Evolutionary conservation across 2,797 vertebrate species (phyloP).

Genomic region (Tinamus major): DNA sequence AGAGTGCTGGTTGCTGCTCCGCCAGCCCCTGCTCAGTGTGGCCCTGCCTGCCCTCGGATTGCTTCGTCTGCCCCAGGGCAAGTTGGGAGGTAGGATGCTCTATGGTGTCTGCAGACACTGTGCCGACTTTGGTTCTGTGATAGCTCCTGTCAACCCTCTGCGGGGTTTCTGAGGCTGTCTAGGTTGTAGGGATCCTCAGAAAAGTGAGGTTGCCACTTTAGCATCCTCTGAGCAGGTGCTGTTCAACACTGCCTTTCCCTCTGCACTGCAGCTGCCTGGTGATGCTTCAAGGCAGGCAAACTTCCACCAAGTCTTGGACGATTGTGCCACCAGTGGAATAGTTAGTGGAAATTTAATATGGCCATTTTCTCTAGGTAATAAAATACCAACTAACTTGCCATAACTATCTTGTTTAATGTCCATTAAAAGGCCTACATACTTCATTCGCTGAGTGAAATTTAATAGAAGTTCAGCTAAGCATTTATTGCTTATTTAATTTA

Average conservation of each 20-base stretch:
- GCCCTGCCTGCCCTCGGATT: background rate
- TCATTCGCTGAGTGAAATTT: conserved; percentile 78
- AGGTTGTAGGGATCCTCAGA: background rate
- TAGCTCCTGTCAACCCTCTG: background rate
- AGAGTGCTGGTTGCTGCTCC: too few species aligned
- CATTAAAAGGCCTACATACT: conserved; percentile 76
- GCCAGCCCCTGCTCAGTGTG: too few species aligned
- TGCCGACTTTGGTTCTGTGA: background rate
- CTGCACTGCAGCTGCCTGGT: background rate
- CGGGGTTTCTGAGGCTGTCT: background rate
- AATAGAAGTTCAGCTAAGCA: conserved; percentile 81
- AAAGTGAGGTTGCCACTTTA: background rate
- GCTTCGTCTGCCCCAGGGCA: background rate
- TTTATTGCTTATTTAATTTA: conserved; percentile 83
- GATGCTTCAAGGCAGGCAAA: conserved; percentile 31
- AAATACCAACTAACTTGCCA: conserved; percentile 76
- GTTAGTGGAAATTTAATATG: conserved; percentile 78
- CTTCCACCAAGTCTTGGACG: background rate
- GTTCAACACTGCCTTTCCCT: background rate
- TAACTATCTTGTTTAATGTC: conserved; percentile 78
- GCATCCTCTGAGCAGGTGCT: background rate
- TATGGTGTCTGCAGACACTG: background rate
- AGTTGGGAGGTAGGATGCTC: background rate
- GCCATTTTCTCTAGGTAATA: conserved; percentile 76
- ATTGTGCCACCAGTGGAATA: conserved; percentile 65